Conservation (phyloP, 2,888 invertebrate genomes). For the Omphaloscelis lunosa region DNA sequence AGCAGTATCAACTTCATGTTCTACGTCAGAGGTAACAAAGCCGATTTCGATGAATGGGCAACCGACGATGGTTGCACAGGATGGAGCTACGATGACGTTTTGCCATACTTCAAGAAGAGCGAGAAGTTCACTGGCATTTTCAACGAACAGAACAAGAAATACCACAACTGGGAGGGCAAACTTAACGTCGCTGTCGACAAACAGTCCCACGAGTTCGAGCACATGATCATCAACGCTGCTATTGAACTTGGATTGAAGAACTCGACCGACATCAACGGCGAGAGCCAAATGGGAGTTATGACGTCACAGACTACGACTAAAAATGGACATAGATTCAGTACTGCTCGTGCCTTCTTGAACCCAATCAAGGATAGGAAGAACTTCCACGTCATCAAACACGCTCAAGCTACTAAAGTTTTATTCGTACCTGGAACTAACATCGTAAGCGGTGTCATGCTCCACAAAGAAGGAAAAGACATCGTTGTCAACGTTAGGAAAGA, state of each 20-base stretch:
- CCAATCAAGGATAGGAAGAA: constrained; percentile 91
- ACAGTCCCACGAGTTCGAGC: constrained; percentile 89
- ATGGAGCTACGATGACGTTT: constrained; percentile 92
- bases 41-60: constrained; percentile 91
- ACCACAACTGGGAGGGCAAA: constrained; percentile 87
- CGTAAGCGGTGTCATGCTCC: constrained; percentile 91
- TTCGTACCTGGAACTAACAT: constrained; percentile 87
- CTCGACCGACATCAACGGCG: constrained; percentile 91
- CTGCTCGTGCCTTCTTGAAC: constrained; percentile 93
- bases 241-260: constrained; percentile 91
- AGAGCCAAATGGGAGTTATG: constrained; percentile 92
- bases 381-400: constrained; percentile 91
- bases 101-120: constrained; percentile 93
- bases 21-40: constrained; percentile 90
- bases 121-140: constrained; percentile 63
- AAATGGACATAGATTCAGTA: constrained; percentile 93
- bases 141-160: constrained; percentile 89
- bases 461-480: constrained; percentile 86
- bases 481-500: constrained; percentile 91
- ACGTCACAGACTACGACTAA: constrained; percentile 92
- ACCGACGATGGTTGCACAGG: constrained; percentile 88
- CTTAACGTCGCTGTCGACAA: constrained; percentile 91
- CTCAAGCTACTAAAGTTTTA: constrained; percentile 91
- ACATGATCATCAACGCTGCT: constrained; percentile 91
- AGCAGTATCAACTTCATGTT: constrained; percentile 92